Evolutionary conservation across 2,888 invertebrate species (phyloP).

Genomic region (Leptopilina syphax): DNA sequence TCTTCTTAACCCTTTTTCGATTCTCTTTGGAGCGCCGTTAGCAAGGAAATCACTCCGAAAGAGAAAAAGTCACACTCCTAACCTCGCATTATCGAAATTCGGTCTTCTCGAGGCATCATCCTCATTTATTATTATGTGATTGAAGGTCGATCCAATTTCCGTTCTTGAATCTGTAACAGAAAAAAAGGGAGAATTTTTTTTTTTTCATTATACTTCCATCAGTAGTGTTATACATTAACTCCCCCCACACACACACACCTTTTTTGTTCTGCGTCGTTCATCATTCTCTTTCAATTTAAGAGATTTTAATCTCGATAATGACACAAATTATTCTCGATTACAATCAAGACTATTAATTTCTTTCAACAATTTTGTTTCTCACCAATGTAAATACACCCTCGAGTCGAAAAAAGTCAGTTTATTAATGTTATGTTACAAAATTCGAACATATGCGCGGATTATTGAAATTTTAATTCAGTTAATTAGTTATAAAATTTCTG

Average conservation of each 20-base stretch:
- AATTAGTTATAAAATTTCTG: too few species aligned
- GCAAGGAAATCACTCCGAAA: conserved; percentile 43
- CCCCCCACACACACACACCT: too few species aligned
- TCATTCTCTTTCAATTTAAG: conserved; percentile 9
- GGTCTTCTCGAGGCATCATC: conserved; percentile 43
- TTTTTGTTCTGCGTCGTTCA: not conserved
- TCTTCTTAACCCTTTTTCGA: conserved; percentile 31
- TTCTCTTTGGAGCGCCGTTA: conserved; percentile 41
- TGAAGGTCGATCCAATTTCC: conserved; percentile 35
- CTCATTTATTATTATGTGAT: conserved; percentile 24
- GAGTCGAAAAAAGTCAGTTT: too few species aligned
- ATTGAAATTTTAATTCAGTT: too few species aligned
- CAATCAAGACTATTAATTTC: not conserved
- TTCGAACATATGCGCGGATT: too few species aligned
- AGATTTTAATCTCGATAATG: conserved; percentile 23
- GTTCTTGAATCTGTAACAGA: conserved; percentile 3
- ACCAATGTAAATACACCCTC: not conserved
- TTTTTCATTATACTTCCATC: conserved; percentile 8
- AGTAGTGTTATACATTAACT: not conserved
- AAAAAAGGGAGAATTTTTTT: not conserved
- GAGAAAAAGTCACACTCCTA: conserved; percentile 47
- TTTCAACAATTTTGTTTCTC: not conserved
- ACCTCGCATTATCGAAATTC: conserved; percentile 47
- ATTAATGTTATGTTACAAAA: too few species aligned
- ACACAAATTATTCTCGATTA: conserved; percentile 1